Percentiles rank a stretch among this genome's conserved stretches.
Evolutionary conservation across 2,888 invertebrate genomes (phyloP).

Genomic region (Dione juno): DNA sequence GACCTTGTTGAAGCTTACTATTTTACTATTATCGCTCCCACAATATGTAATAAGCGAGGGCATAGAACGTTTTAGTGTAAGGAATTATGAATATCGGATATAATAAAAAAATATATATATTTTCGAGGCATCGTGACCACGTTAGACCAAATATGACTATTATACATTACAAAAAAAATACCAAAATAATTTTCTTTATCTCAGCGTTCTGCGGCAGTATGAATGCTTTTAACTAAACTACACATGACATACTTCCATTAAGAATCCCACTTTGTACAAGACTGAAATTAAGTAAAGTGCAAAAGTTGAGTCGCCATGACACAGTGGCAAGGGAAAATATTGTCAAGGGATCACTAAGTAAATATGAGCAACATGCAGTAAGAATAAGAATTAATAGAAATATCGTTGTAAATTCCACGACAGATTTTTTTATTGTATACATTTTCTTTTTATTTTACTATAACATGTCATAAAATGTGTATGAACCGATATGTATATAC

Average conservation of each 20-base stretch:
- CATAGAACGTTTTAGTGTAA: slow-evolving; percentile 10
- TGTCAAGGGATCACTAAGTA: slow-evolving; percentile 11
- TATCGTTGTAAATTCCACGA: no score
- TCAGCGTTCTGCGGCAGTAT: slow-evolving; percentile 1
- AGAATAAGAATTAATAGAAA: no score
- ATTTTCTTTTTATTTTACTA: no score
- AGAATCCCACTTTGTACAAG: slow-evolving; percentile 29
- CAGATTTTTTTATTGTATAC: no score
- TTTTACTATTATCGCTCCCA: slow-evolving; percentile 49
- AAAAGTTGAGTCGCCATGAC: slow-evolving; percentile 24
- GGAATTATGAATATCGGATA: not conserved
- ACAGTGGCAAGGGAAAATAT: not conserved
- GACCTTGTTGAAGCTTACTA: slow-evolving; percentile 42
- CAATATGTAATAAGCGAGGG: slow-evolving; percentile 44
- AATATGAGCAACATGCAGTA: not conserved
- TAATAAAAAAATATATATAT: no score
- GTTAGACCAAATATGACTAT: no score
- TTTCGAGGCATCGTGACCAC: not conserved
- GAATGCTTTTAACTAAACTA: slow-evolving; percentile 12
- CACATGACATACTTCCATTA: slow-evolving; percentile 23
- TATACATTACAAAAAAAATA: not conserved
- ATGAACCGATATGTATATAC: no score
- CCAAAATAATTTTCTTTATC: not conserved
- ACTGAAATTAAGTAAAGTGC: slow-evolving; percentile 30
- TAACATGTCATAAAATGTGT: no score